Percentiles rank a stretch among this genome's conserved stretches.
phyloP scores from a whole-genome alignment of 1,140 invertebrate species.

The Bathynomus jamesi region DNA sequence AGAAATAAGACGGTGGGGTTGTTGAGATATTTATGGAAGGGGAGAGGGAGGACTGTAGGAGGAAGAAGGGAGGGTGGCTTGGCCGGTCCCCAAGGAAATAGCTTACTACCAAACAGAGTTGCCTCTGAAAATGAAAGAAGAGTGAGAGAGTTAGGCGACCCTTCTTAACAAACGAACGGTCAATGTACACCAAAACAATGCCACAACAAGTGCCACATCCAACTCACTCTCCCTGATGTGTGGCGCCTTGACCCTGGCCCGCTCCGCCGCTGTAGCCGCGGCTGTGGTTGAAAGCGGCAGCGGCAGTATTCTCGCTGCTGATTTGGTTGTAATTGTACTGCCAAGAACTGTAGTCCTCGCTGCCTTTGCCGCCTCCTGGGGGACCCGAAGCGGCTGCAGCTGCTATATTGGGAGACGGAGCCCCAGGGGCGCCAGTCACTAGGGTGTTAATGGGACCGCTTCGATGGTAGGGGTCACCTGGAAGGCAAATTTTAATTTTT shows the following conservation, averaged over 20 bases:
- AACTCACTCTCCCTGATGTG: not conserved
- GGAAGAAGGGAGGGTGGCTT: not conserved
- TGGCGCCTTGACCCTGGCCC: not conserved
- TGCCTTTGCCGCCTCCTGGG: slow-evolving; percentile 3
- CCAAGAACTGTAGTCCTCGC: not conserved
- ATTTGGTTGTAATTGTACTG: not conserved
- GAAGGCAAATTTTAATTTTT: too few species aligned
- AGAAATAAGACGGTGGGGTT: not conserved
- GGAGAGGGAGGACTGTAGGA: not conserved
- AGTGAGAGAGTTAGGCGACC: too few species aligned
- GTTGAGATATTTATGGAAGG: not conserved
- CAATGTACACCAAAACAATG: not conserved
- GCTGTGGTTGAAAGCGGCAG: not conserved
- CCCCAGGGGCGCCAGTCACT: slow-evolving; percentile 25
- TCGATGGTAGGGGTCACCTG: slow-evolving; percentile 7
- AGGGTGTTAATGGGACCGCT: not conserved
- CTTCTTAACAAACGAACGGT: too few species aligned
- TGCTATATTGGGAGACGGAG: slow-evolving; percentile 24
- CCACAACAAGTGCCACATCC: not conserved
- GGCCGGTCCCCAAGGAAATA: not conserved
- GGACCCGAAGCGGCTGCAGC: slow-evolving; percentile 24
- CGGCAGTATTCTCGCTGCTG: not conserved
- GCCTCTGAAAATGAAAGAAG: not conserved
- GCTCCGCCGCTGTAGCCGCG: not conserved
- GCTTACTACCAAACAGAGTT: not conserved